phyloP scores from a whole-genome alignment of 2,888 invertebrate genomes.

The Pharmacophagus antenor region DNA sequence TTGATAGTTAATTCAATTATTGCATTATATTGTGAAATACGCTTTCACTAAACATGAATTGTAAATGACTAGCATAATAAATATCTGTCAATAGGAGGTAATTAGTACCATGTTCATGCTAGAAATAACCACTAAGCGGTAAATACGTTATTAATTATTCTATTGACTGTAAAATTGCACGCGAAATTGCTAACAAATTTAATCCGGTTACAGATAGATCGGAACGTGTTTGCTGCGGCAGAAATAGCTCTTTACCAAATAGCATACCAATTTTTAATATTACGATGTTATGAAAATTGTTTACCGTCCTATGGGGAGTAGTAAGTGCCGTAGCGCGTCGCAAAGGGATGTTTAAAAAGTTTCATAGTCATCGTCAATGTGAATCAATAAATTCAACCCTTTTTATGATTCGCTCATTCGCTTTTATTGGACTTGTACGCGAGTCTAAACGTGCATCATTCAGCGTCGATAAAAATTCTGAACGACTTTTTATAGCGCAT shows the following conservation, averaged over 20 bases:
- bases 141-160: slow-evolving; percentile 19
- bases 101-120: slow-evolving; percentile 24
- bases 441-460: slow-evolving; percentile 70
- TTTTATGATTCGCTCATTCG: slow-evolving; percentile 75
- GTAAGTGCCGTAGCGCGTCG: slow-evolving; percentile 27
- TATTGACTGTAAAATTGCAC: slow-evolving; percentile 17
- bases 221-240: slow-evolving; percentile 22
- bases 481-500: slow-evolving; percentile 61
- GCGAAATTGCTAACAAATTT: slow-evolving; percentile 4
- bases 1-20: neutral
- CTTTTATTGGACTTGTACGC: slow-evolving; percentile 70
- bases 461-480: slow-evolving; percentile 63
- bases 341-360: slow-evolving; percentile 40
- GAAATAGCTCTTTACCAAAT: slow-evolving; percentile 39
- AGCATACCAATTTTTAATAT: slow-evolving; percentile 56
- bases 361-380: slow-evolving; percentile 62
- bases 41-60: neutral
- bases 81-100: slow-evolving; percentile 9
- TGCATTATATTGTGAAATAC: neutral
- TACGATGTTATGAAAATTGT: slow-evolving; percentile 69
- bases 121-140: slow-evolving; percentile 13
- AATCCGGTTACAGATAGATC: neutral
- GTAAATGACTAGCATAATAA: slow-evolving; percentile 2
- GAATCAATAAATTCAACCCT: slow-evolving; percentile 78
- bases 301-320: slow-evolving; percentile 42